Conservation (phyloP, 2,113 vertebrate genomes). For the Catharus minimus region DNA sequence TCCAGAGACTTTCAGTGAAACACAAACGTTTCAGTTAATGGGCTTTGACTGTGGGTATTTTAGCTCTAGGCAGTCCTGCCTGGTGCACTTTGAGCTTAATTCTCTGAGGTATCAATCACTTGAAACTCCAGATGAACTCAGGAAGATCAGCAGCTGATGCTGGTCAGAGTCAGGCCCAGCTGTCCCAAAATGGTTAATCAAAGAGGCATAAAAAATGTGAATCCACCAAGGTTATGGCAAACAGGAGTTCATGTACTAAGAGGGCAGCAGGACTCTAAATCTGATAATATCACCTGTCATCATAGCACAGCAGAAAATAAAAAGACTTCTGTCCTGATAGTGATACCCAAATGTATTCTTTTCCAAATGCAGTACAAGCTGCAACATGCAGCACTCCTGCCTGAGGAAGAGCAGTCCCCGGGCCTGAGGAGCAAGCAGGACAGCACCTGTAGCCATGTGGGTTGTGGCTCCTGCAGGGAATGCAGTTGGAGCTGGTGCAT, state of each 20-base stretch:
- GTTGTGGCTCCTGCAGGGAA: neutral
- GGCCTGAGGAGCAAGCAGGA: neutral
- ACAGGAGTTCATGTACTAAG: neutral
- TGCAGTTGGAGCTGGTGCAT: neutral
- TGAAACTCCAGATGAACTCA: neutral
- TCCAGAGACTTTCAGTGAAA: neutral
- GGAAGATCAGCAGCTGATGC: neutral
- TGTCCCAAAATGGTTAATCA: neutral
- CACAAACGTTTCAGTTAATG: neutral
- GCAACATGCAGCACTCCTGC: neutral
- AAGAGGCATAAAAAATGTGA: neutral
- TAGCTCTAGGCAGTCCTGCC: neutral
- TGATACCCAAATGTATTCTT: rapidly evolving
- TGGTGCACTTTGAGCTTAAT: neutral
- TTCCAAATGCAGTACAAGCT: neutral
- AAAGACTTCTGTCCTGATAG: neutral
- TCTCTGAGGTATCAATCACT: conserved; percentile 6
- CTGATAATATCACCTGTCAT: neutral
- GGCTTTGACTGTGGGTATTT: conserved; percentile 12
- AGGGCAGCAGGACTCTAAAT: neutral
- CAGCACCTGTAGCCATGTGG: neutral
- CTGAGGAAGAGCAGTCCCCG: neutral
- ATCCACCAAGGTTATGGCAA: neutral
- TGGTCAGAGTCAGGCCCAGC: neutral
- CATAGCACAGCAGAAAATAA: neutral